Evolutionary conservation across 2,888 invertebrate species (phyloP), one percentile per base, ranked within the genome.

Genomic region (Stenodema calcarata): DNA sequence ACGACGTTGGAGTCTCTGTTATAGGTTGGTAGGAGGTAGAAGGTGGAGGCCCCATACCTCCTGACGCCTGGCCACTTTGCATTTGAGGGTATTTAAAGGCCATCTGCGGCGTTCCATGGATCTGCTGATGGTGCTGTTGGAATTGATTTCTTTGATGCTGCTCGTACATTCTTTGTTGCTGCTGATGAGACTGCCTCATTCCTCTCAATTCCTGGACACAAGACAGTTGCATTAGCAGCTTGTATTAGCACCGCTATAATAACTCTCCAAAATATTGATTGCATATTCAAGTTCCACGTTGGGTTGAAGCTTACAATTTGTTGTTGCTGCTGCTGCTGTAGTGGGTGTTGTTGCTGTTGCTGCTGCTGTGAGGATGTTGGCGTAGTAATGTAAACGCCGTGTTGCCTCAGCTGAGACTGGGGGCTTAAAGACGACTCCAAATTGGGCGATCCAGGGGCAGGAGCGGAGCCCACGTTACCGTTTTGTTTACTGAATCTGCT

Each of bases 401-500:
- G 89, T 87, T 90, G 90, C n/a, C 89, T 88, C 30, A 90, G 87
- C 84, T 90, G 90, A 73, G 89, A 89, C 86, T 90, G 89, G 4
- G 90, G 90, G 80, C 90, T 90, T 80, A 89, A 86, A 14, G 88
- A 86, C 9, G 86, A 87, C 18, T 88, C 88, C 23, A 86, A 70
- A 1, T 80, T 85, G 2, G 86, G 69, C 6, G 80, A 70, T 4
- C 47, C 81, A 28, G 78, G 86, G 4, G 79, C 44, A 9, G 16
- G 92, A 18, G 35, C 70, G 9, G 30, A n/a, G 2, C 62, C 82
- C 28, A 16, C 50, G 35, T 82, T 82, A 28, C 73, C 84, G 18
- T 86, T 87, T 75, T 82, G 80, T 54, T 86, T 86, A 41, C 70
- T 95, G 91, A 96, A 96, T 90, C 95, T 94, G 91, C 95, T 95